Evolutionary conservation across 1,140 invertebrate species (phyloP).

Genomic region (Mya arenaria): DNA sequence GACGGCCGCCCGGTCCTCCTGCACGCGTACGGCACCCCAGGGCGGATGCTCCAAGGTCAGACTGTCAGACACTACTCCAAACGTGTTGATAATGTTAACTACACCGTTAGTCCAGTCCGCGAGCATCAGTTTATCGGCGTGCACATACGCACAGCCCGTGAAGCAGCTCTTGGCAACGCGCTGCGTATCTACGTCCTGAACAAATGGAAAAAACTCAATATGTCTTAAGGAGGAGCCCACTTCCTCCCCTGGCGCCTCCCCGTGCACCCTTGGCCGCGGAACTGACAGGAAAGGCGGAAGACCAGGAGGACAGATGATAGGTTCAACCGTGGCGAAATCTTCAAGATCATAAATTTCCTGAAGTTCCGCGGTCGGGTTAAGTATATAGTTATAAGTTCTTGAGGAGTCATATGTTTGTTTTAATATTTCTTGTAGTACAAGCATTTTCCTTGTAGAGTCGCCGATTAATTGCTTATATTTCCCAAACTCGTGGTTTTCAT

Average conservation of each 20-base stretch:
- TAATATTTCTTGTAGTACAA: neutral
- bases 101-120: conserved; percentile 22
- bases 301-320: neutral
- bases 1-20: conserved; percentile 3
- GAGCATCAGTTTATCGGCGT: conserved; percentile 8
- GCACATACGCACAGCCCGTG: conserved; percentile 40
- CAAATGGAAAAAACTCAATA: neutral
- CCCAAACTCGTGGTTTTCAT: too few relatives aligned
- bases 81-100: conserved; percentile 21
- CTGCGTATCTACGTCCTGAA: neutral
- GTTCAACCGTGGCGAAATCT: neutral
- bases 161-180: conserved; percentile 7
- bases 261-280: neutral
- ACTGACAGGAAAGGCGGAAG: conserved; percentile 43
- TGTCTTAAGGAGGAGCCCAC: conserved; percentile 2
- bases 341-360: neutral
- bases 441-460: neutral
- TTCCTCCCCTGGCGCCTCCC: neutral
- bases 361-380: neutral
- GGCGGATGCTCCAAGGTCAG: conserved; percentile 35
- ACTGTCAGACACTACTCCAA: conserved; percentile 15
- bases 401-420: neutral
- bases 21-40: conserved; percentile 19
- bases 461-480: conserved; percentile 20
- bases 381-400: neutral